phyloP scores from a whole-genome alignment of 2,113 vertebrate genomes.

The Grallaria varia region DNA sequence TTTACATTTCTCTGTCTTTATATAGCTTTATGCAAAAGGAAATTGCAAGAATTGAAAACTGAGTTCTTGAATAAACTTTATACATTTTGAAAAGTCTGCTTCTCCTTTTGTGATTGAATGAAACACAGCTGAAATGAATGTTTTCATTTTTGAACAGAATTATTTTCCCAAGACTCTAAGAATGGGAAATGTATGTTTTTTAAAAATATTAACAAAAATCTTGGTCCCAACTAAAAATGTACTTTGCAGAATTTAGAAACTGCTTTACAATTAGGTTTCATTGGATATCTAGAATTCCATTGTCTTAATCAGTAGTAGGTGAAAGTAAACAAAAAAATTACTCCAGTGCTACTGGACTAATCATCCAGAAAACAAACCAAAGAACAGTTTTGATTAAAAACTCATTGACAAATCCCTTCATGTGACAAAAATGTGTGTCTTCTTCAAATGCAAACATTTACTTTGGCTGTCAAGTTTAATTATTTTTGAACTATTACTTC shows the following conservation, averaged over 20 bases:
- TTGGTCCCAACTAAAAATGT: not conserved
- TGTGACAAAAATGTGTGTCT: not conserved
- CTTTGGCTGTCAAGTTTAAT: not conserved
- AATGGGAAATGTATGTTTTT: not conserved
- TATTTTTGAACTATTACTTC: not conserved
- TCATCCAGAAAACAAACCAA: not conserved
- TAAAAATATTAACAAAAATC: not conserved
- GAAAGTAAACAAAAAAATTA: not conserved
- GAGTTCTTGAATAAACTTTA: conserved; percentile 61
- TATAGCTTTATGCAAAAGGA: conserved; percentile 23
- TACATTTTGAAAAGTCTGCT: conserved; percentile 36
- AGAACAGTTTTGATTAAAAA: not conserved
- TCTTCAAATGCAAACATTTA: not conserved
- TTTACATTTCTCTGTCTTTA: not conserved
- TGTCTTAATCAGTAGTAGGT: not conserved
- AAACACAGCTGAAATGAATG: not conserved
- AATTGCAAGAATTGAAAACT: conserved; percentile 26
- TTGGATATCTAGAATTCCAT: not conserved
- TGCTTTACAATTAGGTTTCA: not conserved
- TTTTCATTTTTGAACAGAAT: not conserved
- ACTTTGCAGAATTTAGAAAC: not conserved
- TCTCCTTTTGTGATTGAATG: conserved; percentile 9
- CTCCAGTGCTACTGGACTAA: not conserved
- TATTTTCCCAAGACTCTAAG: not conserved
- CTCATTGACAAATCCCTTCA: not conserved